Conservation (phyloP, 2,797 vertebrate species). For the Margarornis squamiger region DNA sequence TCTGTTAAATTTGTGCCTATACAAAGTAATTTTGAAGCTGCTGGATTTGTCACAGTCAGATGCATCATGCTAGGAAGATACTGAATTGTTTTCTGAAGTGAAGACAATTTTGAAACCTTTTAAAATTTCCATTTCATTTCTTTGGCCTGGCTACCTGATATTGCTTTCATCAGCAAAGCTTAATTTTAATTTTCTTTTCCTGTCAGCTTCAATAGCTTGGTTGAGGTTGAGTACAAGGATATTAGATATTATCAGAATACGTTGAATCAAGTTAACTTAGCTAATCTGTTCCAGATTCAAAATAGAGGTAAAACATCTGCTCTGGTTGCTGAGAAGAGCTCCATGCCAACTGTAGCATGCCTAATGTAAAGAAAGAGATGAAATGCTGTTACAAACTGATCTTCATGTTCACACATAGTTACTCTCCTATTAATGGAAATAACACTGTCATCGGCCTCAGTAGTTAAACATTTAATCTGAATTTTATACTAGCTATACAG, state of each 20-base stretch:
- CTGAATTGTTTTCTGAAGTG: not conserved
- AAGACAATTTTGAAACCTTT: not conserved
- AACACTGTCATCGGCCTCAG: not conserved
- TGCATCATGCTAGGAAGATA: not conserved
- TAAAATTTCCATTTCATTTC: not conserved
- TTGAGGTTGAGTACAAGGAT: not conserved
- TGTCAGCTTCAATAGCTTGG: not conserved
- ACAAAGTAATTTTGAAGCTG: not conserved
- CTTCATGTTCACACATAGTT: constrained; percentile 13
- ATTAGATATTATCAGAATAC: not conserved
- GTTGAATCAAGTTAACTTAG: not conserved
- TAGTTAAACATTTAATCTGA: not conserved
- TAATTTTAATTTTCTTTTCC: not conserved
- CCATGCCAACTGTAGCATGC: not conserved
- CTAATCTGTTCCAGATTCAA: constrained; percentile 44
- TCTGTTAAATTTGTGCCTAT: not conserved
- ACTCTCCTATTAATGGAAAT: constrained; percentile 18
- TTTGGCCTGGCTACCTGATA: not conserved
- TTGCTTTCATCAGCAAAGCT: not conserved
- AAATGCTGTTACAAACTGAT: not conserved
- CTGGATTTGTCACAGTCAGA: not conserved
- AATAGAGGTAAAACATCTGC: constrained; percentile 34
- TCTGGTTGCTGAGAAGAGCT: not conserved
- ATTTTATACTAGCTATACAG: not conserved
- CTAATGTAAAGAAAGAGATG: constrained; percentile 19